Conservation (phyloP, 2,888 invertebrate genomes). For the Schizaphis graminum region DNA sequence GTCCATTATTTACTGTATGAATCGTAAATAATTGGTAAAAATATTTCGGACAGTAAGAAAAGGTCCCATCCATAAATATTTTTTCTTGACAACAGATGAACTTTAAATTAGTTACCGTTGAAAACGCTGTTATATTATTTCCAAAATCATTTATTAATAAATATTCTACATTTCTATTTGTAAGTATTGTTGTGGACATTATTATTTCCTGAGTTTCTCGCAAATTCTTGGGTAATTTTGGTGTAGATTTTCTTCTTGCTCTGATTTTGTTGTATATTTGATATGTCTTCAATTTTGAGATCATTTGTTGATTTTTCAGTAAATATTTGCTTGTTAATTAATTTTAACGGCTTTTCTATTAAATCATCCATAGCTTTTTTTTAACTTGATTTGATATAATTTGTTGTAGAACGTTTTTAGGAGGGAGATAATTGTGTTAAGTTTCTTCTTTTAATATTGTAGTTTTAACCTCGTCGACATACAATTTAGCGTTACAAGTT, state of each 20-base stretch:
- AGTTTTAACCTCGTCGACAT: conserved; percentile 14
- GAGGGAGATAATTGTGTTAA: too few relatives aligned
- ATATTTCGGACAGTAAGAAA: too few relatives aligned
- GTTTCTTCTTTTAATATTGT: too few relatives aligned
- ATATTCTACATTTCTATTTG: neutral
- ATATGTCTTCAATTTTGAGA: conserved; percentile 9
- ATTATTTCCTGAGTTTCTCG: neutral
- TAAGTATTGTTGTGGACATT: neutral
- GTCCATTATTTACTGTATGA: too few relatives aligned
- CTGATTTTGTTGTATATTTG: conserved; percentile 1
- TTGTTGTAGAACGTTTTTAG: too few relatives aligned
- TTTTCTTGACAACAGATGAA: neutral
- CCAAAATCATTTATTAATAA: neutral
- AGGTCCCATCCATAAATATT: neutral
- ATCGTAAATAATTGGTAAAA: too few relatives aligned
- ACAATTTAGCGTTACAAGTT: conserved; percentile 2
- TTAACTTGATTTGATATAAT: too few relatives aligned
- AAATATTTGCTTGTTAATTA: conserved; percentile 14
- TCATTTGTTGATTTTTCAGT: neutral
- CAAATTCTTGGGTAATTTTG: neutral
- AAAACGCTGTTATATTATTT: conserved; percentile 23
- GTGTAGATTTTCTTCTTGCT: neutral
- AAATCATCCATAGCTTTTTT: too few relatives aligned
- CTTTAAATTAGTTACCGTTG: neutral
- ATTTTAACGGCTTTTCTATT: too few relatives aligned